phyloP scores from a whole-genome alignment of 2,888 invertebrate species.

The Lysandra bellargus region DNA sequence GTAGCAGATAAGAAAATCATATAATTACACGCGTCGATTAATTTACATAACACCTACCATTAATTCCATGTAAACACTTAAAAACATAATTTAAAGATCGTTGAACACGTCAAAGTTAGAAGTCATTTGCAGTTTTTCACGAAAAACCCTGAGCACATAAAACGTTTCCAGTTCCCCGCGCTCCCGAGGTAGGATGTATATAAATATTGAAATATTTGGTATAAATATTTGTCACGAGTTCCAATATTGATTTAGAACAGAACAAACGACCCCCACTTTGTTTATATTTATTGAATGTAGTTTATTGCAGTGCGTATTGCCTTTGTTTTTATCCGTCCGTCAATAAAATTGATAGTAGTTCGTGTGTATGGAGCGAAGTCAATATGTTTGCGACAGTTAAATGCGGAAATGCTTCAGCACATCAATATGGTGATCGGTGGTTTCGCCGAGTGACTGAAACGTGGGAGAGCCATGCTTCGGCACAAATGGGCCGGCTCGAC shows the following conservation, averaged over 20 bases:
- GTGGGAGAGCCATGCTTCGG: too few species aligned
- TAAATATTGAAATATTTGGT: slow-evolving; percentile 25
- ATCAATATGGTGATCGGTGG: background rate
- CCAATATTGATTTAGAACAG: slow-evolving; percentile 19
- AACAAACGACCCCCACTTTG: slow-evolving; percentile 18
- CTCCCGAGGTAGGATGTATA: background rate
- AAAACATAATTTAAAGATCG: background rate
- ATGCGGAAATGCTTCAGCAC: background rate
- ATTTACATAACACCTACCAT: too few species aligned
- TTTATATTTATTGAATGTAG: slow-evolving; percentile 21
- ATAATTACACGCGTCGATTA: too few species aligned
- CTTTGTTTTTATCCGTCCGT: slow-evolving; percentile 1
- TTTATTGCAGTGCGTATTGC: slow-evolving; percentile 6
- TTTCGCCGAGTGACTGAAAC: too few species aligned
- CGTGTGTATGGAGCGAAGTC: background rate
- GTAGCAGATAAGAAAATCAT: too few species aligned
- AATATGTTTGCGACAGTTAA: background rate
- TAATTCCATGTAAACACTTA: too few species aligned
- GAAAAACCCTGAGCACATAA: background rate
- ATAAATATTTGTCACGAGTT: slow-evolving; percentile 25
- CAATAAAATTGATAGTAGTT: background rate
- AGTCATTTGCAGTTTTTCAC: background rate
- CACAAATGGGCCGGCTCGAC: too few species aligned
- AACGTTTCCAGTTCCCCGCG: background rate
- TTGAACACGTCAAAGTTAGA: slow-evolving; percentile 1